phyloP scores from a whole-genome alignment of 2,113 vertebrate genomes.

The Phaethornis superciliosus region DNA sequence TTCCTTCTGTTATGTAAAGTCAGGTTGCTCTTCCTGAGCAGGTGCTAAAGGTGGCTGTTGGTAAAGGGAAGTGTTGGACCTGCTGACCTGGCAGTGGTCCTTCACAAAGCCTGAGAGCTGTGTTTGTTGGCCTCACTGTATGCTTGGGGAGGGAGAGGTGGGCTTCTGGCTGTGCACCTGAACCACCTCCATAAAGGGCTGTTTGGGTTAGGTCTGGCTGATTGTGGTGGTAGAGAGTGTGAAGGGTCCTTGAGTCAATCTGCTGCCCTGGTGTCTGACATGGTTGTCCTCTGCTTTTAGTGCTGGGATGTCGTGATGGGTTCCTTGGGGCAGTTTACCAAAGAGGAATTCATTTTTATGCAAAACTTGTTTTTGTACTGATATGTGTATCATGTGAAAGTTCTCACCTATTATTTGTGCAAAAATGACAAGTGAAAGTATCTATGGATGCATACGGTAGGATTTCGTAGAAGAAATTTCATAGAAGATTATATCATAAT shows the following conservation, averaged over 20 bases:
- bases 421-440: background rate
- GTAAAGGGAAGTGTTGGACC: background rate
- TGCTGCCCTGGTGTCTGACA: accelerated
- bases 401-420: background rate
- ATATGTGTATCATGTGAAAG: background rate
- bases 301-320: background rate
- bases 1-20: background rate
- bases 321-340: background rate
- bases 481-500: background rate
- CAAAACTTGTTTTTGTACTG: background rate
- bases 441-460: background rate
- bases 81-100: background rate
- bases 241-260: background rate
- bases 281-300: background rate
- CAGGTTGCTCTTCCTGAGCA: background rate
- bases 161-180: background rate
- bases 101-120: background rate
- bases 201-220: background rate
- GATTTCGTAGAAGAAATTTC: background rate
- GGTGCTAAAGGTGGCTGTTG: background rate
- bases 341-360: background rate
- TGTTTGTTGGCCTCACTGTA: accelerated
- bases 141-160: background rate
- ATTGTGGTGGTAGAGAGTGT: accelerated
- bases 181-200: background rate